Base-by-base conservation (phyloP, 2,113 vertebrate genomes). In the Cyrtonyx montezumae region DNA sequence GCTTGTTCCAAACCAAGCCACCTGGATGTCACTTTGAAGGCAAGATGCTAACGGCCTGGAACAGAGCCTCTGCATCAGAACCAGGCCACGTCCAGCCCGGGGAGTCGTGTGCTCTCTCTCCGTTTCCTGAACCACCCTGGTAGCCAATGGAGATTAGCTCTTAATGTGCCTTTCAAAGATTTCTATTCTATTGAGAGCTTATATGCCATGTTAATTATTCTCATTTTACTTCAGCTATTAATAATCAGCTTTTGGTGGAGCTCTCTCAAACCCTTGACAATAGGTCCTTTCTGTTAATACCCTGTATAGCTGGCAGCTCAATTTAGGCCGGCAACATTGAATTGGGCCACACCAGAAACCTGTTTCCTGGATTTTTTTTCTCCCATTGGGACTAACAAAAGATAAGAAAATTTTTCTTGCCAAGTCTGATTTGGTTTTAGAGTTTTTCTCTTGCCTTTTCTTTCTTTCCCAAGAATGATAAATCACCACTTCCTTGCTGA, bases 191-290 rank as follows among this genome's bases (percentile, higher is more conserved):
- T 71, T 85, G 68, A 53, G 40, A 59, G 14, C 3, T 88, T 80
- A 70, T 46, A 79, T 49, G 45, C 49, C 71, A 55, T 49, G 25
- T 92, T 79, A 92, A 89, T 78, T 82, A 87, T 65, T 90, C 51
- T 48, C 43, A 78, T 75, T 92, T 91, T 83, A 86, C 61, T 86
- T 93, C 68, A 90, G 8, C 45, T 62, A 69, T 91, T 79, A 80
- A 81, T 80, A 93, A 79, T 45, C 40, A 75, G 61, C 65, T 87
- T 86, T 80, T 87, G 30, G 49, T 89, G 59, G 40, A 73, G 25
- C 43, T 85, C 22, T 83, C 56, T 75, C 71, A 90, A 69, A 82
- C 71, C 37, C 15, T 19, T 79, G 66, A 76, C 34, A 66, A 56
- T 53, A 25, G 14, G 11, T 70, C 79, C 34, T 90, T 81, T 74